These are phyloP conservation scores for Oscheius sp. DNA, from an alignment of 2,888 invertebrate genomes.

Conservation along the genomic window DNA sequence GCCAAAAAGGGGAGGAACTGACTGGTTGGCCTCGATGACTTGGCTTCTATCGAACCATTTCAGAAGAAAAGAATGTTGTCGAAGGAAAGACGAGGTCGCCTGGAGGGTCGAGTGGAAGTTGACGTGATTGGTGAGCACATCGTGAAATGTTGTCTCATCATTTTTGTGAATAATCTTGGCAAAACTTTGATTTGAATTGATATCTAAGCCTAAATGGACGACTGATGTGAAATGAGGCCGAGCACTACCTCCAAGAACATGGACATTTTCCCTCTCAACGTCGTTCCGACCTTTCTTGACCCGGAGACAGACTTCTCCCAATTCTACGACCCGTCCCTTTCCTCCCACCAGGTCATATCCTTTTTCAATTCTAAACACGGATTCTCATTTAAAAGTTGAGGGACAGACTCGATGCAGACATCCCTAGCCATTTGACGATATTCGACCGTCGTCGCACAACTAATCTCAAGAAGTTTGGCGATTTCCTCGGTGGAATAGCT, in stretches of 20 bases:
- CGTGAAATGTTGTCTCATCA: neutral
- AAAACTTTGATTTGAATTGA: neutral
- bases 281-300: neutral
- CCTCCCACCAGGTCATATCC: neutral
- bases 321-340: neutral
- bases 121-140: too few species aligned
- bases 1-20: too few species aligned
- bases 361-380: constrained; percentile 2
- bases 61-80: neutral
- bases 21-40: neutral
- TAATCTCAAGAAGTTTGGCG: neutral
- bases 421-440: constrained; percentile 6
- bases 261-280: neutral
- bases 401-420: constrained; percentile 1
- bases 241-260: neutral
- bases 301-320: neutral
- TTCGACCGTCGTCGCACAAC: neutral
- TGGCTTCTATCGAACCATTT: neutral
- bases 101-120: too few species aligned
- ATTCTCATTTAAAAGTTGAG: neutral
- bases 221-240: neutral
- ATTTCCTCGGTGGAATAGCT: neutral
- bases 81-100: neutral
- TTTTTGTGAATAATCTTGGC: neutral
- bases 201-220: neutral